Evolutionary conservation across 2,113 vertebrate genomes (phyloP).

Genomic region (Motacilla alba): DNA sequence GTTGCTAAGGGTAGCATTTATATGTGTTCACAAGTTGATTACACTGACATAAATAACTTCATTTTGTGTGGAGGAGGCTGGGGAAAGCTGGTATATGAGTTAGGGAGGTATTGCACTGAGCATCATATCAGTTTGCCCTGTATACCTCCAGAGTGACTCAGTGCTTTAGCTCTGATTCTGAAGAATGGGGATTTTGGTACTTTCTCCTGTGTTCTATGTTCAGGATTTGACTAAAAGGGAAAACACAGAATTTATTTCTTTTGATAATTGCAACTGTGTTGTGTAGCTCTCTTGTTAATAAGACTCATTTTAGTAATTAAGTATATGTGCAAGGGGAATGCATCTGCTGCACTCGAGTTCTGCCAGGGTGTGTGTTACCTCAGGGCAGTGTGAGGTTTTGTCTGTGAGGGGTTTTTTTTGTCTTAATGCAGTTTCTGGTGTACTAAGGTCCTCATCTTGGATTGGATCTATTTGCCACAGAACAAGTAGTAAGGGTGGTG

Average conservation of each 20-base stretch:
- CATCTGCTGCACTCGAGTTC: not conserved
- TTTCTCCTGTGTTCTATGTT: not conserved
- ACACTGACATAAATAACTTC: not conserved
- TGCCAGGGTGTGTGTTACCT: not conserved
- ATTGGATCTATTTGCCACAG: not conserved
- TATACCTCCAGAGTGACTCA: not conserved
- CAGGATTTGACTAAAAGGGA: not conserved
- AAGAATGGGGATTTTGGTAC: not conserved
- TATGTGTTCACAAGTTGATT: not conserved
- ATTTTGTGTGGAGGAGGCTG: not conserved
- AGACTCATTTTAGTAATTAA: not conserved
- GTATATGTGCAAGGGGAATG: accelerated
- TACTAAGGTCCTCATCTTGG: not conserved
- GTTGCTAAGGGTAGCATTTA: not conserved
- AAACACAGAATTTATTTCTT: not conserved
- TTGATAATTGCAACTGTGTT: not conserved
- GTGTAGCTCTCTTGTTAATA: not conserved
- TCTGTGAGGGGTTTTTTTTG: not conserved
- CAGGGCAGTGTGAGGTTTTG: not conserved
- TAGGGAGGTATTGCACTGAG: not conserved
- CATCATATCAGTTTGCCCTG: not conserved
- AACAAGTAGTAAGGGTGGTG: not conserved
- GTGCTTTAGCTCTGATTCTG: not conserved
- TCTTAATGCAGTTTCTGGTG: not conserved
- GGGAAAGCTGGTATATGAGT: not conserved